phyloP scores from a whole-genome alignment of 2,797 vertebrate genomes.

The Odontamblyopus lacepedii region DNA sequence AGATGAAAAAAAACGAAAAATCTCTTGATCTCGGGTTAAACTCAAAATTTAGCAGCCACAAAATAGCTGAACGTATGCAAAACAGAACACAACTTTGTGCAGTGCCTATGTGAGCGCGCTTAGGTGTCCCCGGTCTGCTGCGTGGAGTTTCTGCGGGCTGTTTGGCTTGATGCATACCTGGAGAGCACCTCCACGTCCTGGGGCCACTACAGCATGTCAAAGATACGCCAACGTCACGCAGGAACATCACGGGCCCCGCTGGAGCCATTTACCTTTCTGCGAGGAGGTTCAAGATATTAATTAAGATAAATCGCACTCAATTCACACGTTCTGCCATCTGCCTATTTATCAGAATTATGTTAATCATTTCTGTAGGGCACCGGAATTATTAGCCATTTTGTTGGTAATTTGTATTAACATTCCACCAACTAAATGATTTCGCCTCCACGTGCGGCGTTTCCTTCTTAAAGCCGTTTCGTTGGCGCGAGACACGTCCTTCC shows the following conservation, averaged over 20 bases:
- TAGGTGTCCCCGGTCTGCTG: conserved; percentile 23
- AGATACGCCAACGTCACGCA: conserved; percentile 71
- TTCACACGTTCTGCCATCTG: conserved; percentile 98
- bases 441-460: conserved; percentile 85
- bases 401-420: conserved; percentile 99
- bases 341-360: conserved; percentile 99
- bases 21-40: too few species aligned
- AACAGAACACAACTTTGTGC: too few species aligned
- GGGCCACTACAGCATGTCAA: conserved; percentile 72
- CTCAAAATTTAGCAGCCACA: too few species aligned
- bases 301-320: conserved; percentile 99
- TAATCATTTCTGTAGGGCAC: conserved; percentile 99
- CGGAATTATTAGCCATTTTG: conserved; percentile 99
- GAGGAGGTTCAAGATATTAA: conserved; percentile 99
- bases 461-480: conserved; percentile 50
- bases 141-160: conserved; percentile 69
- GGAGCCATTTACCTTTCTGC: conserved; percentile 94
- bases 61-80: too few species aligned
- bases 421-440: conserved; percentile 96
- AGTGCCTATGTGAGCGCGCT: too few species aligned
- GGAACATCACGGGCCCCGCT: conserved; percentile 78
- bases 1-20: too few species aligned
- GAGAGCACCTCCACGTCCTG: conserved; percentile 79
- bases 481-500: conserved; percentile 19
- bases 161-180: conserved; percentile 77